Conservation (phyloP, 2,797 vertebrate species). For the Takifugu rubripes region DNA sequence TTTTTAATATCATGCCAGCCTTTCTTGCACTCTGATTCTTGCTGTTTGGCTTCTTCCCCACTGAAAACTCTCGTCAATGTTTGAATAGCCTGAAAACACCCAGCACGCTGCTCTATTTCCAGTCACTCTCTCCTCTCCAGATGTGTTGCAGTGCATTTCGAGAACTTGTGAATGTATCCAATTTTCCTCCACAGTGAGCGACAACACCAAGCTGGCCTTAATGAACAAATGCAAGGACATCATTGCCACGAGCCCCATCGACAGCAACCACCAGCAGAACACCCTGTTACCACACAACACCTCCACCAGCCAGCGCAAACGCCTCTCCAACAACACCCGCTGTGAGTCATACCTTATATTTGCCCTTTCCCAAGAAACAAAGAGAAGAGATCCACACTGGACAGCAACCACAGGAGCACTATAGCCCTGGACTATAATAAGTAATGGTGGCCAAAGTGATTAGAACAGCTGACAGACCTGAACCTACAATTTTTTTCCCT, state of each 20-base stretch:
- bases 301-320: conserved; percentile 93
- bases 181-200: conserved; percentile 76
- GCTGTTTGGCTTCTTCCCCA: conserved; percentile 23
- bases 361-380: not conserved
- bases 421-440: too few species aligned
- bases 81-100: too few species aligned
- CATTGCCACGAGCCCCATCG: conserved; percentile 93
- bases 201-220: conserved; percentile 93
- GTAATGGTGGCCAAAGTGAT: too few species aligned
- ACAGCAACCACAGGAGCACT: too few species aligned
- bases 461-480: too few species aligned
- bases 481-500: too few species aligned
- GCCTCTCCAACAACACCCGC: conserved; percentile 93
- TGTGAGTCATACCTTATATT: conserved; percentile 73
- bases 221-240: conserved; percentile 99
- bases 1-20: conserved; percentile 57
- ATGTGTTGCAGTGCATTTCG: not conserved
- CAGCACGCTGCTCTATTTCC: not conserved
- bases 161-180: too few species aligned
- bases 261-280: conserved; percentile 95
- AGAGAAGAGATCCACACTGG: not conserved
- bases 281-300: conserved; percentile 91
- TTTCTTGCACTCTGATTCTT: conserved; percentile 36
- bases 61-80: conserved; percentile 24
- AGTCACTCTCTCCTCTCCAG: not conserved